Base-by-base conservation (phyloP, 2,888 invertebrate species). In the Scrobipalpa costella region DNA sequence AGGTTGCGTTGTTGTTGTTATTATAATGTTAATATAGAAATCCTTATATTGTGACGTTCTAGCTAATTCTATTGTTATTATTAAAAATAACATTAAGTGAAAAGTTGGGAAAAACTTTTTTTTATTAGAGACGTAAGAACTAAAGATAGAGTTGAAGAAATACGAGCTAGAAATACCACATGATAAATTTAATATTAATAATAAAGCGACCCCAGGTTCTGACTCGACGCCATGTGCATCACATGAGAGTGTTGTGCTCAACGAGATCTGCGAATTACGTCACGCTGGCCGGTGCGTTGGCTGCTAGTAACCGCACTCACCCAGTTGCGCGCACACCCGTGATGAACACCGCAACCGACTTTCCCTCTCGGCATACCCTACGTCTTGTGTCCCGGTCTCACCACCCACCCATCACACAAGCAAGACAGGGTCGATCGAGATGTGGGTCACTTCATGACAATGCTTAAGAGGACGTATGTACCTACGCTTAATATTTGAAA, bases 351-450 rank as follows among this genome's bases (percentile, higher is more conserved):
- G 83, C 83, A 83, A 83, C 84, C 83, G 82, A 90, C 90, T 91
- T 91, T 91, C 90, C 90, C 90, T 91, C 90, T 91, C 88, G 77
- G 83, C 83, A 84, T 80, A 77, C 82, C 87, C 87, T 79, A 84
- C 83, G 83, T 76, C 73, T 70, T 82, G 79, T 75, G 75, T 78
- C 78, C 70, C 75, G 73, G 71, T 71, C 70, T 67, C 65, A 66
- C 64, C 15, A 60, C 15, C 8, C 33, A 3, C 9, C 9, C 11
- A 47, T 34, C n/a, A 8, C 8, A 40, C n/a, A 44, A 27, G 59
- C n/a, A 7, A 44, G 40, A 44, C 19, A 11, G 44, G 40, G 27
- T n/a, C 27, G 7, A 55, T 55, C 13, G n/a, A 1, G 19, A 52
- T 52, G 11, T 52, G 19, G 49, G 49, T 49, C 49, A 49, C 49